Percentiles rank a stretch among this genome's conserved stretches.
Conservation (phyloP, 2,797 vertebrate species). For the Clarias fuscus region DNA sequence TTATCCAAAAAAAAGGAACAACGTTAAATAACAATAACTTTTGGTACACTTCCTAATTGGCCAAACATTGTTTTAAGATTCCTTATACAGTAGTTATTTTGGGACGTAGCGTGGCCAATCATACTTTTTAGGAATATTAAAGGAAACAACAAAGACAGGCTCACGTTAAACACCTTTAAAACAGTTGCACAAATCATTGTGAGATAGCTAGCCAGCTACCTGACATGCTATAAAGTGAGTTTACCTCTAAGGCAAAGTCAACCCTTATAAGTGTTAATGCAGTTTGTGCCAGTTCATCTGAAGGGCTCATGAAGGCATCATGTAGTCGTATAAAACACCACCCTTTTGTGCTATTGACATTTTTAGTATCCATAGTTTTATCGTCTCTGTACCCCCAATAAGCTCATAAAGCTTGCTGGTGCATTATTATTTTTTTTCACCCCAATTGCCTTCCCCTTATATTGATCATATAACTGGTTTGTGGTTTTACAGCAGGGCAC, state of each 20-base stretch:
- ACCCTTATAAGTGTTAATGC: not conserved
- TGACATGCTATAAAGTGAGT: not conserved
- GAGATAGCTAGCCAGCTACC: not conserved
- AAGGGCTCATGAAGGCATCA: not conserved
- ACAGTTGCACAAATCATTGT: not conserved
- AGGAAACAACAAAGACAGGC: not conserved
- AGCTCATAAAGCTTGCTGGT: not conserved
- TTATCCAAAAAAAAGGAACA: not conserved
- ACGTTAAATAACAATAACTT: no score
- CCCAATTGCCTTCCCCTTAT: not conserved
- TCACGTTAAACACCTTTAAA: not conserved
- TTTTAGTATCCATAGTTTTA: not conserved
- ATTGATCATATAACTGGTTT: not conserved
- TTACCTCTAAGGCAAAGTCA: not conserved
- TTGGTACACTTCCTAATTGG: not conserved
- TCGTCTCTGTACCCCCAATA: not conserved
- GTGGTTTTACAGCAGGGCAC: not conserved
- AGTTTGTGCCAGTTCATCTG: not conserved
- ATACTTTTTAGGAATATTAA: not conserved
- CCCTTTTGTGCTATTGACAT: not conserved
- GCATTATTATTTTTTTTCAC: not conserved
- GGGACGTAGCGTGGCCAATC: not conserved
- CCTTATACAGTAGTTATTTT: not conserved
- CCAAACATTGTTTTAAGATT: not conserved
- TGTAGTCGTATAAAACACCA: not conserved